A percentile compares a stretch with the other conserved stretches of the same genome.
phyloP scores from a whole-genome alignment of 2,113 vertebrate species.

The Cranoglanis bouderius region DNA sequence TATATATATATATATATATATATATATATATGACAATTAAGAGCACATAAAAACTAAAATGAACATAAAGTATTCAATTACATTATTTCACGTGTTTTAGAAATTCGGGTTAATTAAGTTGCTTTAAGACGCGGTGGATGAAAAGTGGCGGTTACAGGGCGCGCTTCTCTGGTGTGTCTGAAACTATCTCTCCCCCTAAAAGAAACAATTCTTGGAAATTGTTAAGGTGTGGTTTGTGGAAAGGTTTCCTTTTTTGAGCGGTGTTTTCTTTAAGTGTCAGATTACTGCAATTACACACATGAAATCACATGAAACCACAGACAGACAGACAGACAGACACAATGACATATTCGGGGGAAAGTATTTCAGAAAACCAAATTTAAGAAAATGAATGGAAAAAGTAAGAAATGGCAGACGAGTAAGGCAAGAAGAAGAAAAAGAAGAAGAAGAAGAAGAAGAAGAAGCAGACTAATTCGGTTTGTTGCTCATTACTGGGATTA shows the following conservation, averaged over 20 bases:
- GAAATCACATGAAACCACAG: not conserved
- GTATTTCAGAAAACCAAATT: too few relatives aligned
- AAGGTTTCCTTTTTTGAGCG: not conserved
- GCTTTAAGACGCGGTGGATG: not conserved
- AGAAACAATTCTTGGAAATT: not conserved
- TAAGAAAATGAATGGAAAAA: too few relatives aligned
- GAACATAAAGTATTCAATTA: not conserved
- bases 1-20: not conserved
- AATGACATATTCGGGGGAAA: not conserved
- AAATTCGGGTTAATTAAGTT: not conserved
- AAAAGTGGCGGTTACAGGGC: not conserved
- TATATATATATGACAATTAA: not conserved
- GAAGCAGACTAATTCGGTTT: not conserved
- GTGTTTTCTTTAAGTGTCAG: not conserved
- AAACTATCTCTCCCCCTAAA: not conserved
- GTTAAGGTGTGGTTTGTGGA: not conserved
- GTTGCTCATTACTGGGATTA: not conserved
- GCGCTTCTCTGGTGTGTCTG: not conserved
- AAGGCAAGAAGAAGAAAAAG: not conserved
- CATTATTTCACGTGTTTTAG: not conserved
- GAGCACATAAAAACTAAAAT: not conserved
- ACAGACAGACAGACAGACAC: not conserved
- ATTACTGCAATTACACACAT: not conserved
- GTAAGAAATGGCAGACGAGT: too few relatives aligned
- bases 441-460: not conserved